Evolutionary conservation across 2,797 vertebrate genomes (phyloP).

Genomic region (Phyllotis vaccarum): DNA sequence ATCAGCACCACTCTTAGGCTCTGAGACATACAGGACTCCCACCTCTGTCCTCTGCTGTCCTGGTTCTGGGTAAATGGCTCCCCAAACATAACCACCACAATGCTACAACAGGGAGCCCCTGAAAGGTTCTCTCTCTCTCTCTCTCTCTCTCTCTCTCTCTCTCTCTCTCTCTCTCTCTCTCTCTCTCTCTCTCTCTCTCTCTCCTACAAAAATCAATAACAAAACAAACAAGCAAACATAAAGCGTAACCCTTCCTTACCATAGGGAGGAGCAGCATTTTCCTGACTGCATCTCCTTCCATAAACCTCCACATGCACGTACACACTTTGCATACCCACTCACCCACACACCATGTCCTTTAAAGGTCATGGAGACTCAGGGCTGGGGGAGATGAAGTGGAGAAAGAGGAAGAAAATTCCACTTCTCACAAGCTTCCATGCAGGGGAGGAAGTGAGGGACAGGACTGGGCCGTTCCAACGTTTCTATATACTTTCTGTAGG

Average conservation of each 20-base stretch:
- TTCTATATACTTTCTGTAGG: not conserved
- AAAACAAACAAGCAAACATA: not conserved
- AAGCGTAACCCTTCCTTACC: not conserved
- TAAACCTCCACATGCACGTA: too few species aligned
- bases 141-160: too few species aligned
- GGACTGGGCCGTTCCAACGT: not conserved
- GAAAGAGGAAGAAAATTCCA: not conserved
- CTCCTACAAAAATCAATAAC: not conserved
- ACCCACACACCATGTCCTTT: not conserved
- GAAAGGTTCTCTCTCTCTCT: not conserved
- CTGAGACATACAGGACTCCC: not conserved
- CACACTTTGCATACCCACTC: not conserved
- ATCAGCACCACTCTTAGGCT: not conserved
- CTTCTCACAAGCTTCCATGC: not conserved
- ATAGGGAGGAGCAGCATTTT: not conserved
- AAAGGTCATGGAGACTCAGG: not conserved
- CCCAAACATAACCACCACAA: too few species aligned
- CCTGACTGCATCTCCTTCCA: not conserved
- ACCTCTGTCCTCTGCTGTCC: not conserved
- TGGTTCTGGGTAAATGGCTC: not conserved
- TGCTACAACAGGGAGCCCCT: not conserved
- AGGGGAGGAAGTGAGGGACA: too few species aligned
- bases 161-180: not conserved
- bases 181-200: not conserved
- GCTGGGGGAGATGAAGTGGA: too few species aligned